These are phyloP conservation scores for Enteromius treurensis DNA, from an alignment of 2,797 vertebrate species.

Conservation along the genomic window DNA sequence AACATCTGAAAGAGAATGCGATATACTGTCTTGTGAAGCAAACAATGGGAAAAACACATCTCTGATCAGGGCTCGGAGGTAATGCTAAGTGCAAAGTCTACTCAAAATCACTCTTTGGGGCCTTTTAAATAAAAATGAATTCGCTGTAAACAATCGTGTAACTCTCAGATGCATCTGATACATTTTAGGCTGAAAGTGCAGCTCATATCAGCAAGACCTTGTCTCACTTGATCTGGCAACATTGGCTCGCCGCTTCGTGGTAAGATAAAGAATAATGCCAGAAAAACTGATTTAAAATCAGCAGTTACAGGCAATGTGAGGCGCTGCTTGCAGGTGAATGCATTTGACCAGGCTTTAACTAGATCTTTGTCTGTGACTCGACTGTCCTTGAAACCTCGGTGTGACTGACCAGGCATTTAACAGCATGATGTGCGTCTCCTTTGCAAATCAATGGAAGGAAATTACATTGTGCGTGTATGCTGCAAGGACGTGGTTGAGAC, in stretches of 20 bases:
- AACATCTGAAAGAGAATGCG: conserved; percentile 31
- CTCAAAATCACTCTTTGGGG: conserved; percentile 24
- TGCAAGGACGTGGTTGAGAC: not conserved
- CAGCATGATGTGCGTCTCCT: conserved; percentile 31
- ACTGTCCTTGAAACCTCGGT: conserved; percentile 19
- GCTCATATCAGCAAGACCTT: not conserved
- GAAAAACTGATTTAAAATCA: conserved; percentile 1
- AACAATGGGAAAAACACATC: conserved; percentile 25
- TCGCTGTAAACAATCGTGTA: not conserved
- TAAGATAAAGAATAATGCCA: not conserved
- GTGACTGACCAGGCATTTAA: conserved; percentile 38
- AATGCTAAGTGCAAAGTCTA: conserved; percentile 11
- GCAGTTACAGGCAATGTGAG: not conserved
- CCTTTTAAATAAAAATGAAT: conserved; percentile 18
- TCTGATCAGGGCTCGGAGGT: conserved; percentile 11
- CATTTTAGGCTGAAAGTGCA: not conserved
- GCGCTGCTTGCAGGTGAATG: not conserved
- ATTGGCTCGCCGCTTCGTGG: not conserved
- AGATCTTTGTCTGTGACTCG: conserved; percentile 8
- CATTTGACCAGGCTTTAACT: conserved; percentile 16
- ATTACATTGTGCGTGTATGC: conserved; percentile 31
- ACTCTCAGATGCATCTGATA: not conserved
- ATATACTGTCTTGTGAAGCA: conserved; percentile 19
- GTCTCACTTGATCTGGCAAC: not conserved
- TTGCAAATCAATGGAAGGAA: conserved; percentile 47